Base-by-base conservation (phyloP, 2,797 vertebrate species). In the Hozukius guyotensis region DNA sequence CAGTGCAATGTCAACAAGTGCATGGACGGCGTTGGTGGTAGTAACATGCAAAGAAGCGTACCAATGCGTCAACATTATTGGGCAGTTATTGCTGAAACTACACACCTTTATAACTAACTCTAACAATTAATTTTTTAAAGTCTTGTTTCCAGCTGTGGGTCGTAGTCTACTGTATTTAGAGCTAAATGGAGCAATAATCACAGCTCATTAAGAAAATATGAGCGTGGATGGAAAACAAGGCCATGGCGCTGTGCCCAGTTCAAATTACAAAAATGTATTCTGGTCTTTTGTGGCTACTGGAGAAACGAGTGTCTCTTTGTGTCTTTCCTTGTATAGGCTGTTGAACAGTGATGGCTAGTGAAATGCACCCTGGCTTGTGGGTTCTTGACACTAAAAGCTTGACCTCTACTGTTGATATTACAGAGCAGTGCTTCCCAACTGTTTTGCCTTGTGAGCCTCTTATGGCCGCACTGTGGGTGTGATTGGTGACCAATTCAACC, bases 151-250 rank as follows among this genome's bases (percentile, higher is more conserved):
- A 68, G 12, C 34, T 57, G n/a, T 25, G 62, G 32, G 24, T 63
- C 55, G 25, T 16, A 52, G 4, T 60, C 32, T 20, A 52, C 18
- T 53, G 52, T 42, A n/a, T 53, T 32, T 36, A 57, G 49, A n/a
- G n/a, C 38, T 78, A 24, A 65, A 77, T 32, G 1, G 13, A 57
- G 13, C 36, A 67, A 75, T 61, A 83, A 81, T 66, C 49, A 56
- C 24, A 68, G 77, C 69, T 81, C 69, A 83, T 90, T 84, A 82
- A 84, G 38, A 78, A 81, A 84, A 78, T 36, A 65, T 71, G 81
- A 78, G 36, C 22, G 14, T 8, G 11, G 16, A 77, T 29, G 63
- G 72, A 85, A 77, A 81, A 66, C 52, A 64, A 18, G 13, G 29
- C 38, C 63, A 24, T 65, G 67, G 60, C 31, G 1, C 25, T 59